These are phyloP conservation scores for Macroglossus sobrinus DNA, from an alignment of 2,113 vertebrate species.

Conservation along the genomic window DNA sequence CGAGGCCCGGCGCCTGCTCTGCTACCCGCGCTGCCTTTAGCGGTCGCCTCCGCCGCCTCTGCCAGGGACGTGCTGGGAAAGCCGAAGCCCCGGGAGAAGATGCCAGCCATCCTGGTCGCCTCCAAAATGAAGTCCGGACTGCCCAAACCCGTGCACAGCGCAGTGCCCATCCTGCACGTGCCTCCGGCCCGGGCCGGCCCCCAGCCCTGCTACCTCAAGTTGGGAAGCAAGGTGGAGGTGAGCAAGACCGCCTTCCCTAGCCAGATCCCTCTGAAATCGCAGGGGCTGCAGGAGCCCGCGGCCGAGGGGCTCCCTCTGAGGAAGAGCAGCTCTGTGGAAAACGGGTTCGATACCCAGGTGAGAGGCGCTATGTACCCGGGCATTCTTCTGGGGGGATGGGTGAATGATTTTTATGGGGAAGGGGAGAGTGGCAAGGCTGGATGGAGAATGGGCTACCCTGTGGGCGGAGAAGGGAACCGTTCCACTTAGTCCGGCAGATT, in stretches of 20 bases:
- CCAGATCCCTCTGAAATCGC: slow-evolving; percentile 87
- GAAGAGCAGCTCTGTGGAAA: slow-evolving; percentile 79
- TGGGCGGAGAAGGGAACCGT: background rate
- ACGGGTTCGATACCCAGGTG: slow-evolving; percentile 91
- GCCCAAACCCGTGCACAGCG: slow-evolving; percentile 95
- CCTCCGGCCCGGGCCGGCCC: slow-evolving; percentile 86
- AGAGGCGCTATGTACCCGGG: slow-evolving; percentile 68
- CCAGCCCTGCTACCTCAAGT: slow-evolving; percentile 89
- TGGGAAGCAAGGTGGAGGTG: slow-evolving; percentile 87
- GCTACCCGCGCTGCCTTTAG: slow-evolving; percentile 76
- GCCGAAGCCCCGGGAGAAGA: slow-evolving; percentile 86
- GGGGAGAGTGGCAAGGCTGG: background rate
- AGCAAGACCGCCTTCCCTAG: slow-evolving; percentile 84
- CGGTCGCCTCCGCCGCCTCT: slow-evolving; percentile 79
- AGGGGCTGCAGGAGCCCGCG: slow-evolving; percentile 77
- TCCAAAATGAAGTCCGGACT: slow-evolving; percentile 99
- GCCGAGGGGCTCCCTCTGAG: slow-evolving; percentile 80
- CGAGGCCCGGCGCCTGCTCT: slow-evolving; percentile 73
- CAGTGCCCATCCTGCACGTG: slow-evolving; percentile 92
- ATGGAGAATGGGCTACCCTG: background rate
- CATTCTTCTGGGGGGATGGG: background rate
- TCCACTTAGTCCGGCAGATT: background rate
- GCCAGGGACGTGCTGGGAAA: slow-evolving; percentile 84
- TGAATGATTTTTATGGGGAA: background rate
- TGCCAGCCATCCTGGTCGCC: slow-evolving; percentile 96